phyloP scores from a whole-genome alignment of 1,140 invertebrate species.

The Atopsyche davidsoni region DNA sequence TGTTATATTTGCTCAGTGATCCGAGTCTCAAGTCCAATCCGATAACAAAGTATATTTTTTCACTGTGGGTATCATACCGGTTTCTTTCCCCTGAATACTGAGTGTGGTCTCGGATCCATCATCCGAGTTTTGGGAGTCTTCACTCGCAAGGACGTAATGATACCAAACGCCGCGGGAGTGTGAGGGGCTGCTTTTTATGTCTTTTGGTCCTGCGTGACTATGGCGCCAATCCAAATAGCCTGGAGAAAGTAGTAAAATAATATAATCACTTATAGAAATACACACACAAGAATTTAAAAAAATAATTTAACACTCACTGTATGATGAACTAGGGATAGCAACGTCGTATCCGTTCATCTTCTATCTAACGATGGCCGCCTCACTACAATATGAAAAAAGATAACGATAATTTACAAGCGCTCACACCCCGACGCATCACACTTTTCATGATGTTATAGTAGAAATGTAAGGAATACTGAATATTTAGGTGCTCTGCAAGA shows the following conservation, averaged over 20 bases:
- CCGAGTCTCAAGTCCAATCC: background rate
- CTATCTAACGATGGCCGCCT: constrained; percentile 14
- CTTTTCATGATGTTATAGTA: background rate
- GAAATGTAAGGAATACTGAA: background rate
- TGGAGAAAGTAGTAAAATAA: constrained; percentile 1
- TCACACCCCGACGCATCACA: background rate
- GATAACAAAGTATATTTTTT: background rate
- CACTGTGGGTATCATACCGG: constrained; percentile 34
- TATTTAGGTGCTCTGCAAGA: too few relatives aligned
- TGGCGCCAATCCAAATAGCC: constrained; percentile 15
- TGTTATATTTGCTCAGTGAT: background rate
- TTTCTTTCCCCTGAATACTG: constrained; percentile 44
- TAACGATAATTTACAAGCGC: background rate
- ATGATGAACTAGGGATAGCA: constrained; percentile 12
- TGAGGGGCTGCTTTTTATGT: too few relatives aligned
- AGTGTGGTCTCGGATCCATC: constrained; percentile 35
- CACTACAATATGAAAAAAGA: constrained; percentile 10
- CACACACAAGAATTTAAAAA: background rate
- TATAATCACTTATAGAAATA: background rate
- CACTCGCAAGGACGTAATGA: constrained; percentile 27
- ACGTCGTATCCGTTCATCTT: constrained; percentile 20
- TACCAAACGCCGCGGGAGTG: too few relatives aligned
- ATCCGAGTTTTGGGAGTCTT: constrained; percentile 19
- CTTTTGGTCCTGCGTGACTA: constrained; percentile 2
- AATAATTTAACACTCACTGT: constrained; percentile 10